A percentile compares a stretch with the other conserved stretches of the same genome.
These are phyloP conservation scores for Philotrypesis tridentata DNA, from an alignment of 1,140 invertebrate species.

Conservation along the genomic window DNA sequence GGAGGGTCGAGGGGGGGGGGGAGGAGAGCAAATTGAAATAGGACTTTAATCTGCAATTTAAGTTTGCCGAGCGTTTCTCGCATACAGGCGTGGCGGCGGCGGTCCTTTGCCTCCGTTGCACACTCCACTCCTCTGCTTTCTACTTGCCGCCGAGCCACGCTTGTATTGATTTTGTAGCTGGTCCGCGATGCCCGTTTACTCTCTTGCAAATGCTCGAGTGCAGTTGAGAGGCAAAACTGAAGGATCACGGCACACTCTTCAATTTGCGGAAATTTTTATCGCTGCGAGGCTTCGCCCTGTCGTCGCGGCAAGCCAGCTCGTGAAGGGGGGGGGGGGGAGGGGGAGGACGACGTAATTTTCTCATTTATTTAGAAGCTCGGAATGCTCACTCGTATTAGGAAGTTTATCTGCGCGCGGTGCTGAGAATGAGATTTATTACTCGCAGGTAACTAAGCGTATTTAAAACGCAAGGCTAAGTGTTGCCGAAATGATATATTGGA, in stretches of 20 bases:
- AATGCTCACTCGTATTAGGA: too few species aligned
- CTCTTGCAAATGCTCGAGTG: neutral
- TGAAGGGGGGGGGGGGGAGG: too few species aligned
- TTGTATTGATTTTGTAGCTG: constrained; percentile 36
- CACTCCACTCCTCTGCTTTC: neutral
- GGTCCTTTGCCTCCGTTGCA: constrained; percentile 1
- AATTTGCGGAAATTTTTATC: neutral
- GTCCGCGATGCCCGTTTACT: constrained; percentile 14
- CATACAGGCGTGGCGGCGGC: constrained; percentile 8
- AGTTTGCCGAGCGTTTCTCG: constrained; percentile 28
- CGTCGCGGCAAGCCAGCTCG: too few species aligned
- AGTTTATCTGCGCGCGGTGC: too few species aligned
- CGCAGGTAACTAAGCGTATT: too few species aligned
- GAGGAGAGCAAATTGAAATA: constrained; percentile 44
- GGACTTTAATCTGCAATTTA: constrained; percentile 48
- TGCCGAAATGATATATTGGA: too few species aligned
- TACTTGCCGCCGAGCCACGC: neutral
- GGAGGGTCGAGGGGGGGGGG: too few species aligned
- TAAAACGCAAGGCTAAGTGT: too few species aligned
- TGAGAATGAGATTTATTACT: too few species aligned
- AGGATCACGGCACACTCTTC: neutral
- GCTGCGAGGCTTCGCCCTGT: neutral
- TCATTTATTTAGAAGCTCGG: too few species aligned
- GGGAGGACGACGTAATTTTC: too few species aligned
- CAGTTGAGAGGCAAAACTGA: neutral